A percentile compares a stretch with the other conserved stretches of the same genome.
phyloP scores from a whole-genome alignment of 2,888 invertebrate genomes.

The Agonum fuliginosum region DNA sequence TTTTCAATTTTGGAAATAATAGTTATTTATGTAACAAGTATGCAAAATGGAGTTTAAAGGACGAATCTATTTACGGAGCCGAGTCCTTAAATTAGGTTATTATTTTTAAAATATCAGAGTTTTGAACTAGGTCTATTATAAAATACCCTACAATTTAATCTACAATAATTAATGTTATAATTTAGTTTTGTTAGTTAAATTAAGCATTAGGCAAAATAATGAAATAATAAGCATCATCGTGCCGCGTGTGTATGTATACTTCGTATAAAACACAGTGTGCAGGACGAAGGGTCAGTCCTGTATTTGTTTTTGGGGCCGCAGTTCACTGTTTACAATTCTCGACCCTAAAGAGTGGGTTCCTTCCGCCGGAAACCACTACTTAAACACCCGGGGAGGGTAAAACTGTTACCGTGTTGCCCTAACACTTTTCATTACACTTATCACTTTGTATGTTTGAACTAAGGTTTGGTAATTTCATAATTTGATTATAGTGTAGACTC shows the following conservation, averaged over 20 bases:
- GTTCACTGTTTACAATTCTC: slow-evolving; percentile 28
- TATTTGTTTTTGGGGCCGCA: slow-evolving; percentile 26
- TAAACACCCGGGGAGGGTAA: not conserved
- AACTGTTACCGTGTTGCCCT: slow-evolving; percentile 6
- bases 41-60: too few species aligned
- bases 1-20: too few species aligned
- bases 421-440: slow-evolving; percentile 14
- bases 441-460: not conserved
- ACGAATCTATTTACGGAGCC: too few species aligned
- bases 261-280: not conserved
- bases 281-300: slow-evolving; percentile 14
- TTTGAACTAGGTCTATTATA: too few species aligned
- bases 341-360: slow-evolving; percentile 28
- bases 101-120: too few species aligned
- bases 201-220: not conserved
- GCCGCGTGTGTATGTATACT: not conserved
- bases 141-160: too few species aligned
- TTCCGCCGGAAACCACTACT: slow-evolving; percentile 43
- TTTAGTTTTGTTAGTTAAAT: not conserved
- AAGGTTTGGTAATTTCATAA: slow-evolving; percentile 4
- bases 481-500: slow-evolving; percentile 3
- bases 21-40: too few species aligned
- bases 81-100: too few species aligned
- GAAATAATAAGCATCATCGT: slow-evolving; percentile 4
- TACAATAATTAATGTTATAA: too few species aligned